Evolutionary conservation across 2,113 vertebrate species (phyloP), one percentile per base, ranked within the genome.

Genomic region (Aphyosemion australe): DNA sequence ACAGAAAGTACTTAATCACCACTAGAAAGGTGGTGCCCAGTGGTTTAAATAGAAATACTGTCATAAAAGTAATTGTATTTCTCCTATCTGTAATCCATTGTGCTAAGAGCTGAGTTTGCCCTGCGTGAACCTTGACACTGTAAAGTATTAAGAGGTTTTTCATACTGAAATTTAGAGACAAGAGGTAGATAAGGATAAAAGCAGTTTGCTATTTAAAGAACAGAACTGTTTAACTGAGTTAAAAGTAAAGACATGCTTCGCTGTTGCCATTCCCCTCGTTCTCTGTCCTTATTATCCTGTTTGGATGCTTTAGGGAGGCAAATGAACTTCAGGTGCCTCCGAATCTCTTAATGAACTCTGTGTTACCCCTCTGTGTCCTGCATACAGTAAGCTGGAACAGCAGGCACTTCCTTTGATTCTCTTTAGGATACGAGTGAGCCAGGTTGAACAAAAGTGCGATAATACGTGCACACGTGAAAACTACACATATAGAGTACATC

Each of bases 261-360:
- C 49, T 54, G 43, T 72, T 81, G 64, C 61, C 61, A 54, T 72
- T 64, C 69, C 61, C 72, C 59, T 79, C 57, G 39, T 61, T 50
- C 62, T 48, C 61, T 77, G 67, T 74, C 67, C 73, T 76, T 79
- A 74, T 88, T 87, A 87, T 81, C 75, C 80, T 83, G 80, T 87
- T 82, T 83, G 84, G 87, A 86, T 80, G 87, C 88, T 85, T 84
- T 50, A 85, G 87, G 79, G 87, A 88, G 82, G 89, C 86, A 88
- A 88, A 85, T 86, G 84, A 88, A 88, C 87, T 89, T 90, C 77
- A 87, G 86, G 83, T 90, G 81, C 79, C 87, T 91, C 78, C 73
- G 82, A 92, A 91, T 88, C 87, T 72, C 69, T 50, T 70, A 81
- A 80, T 93, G 90, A 92, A 92, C 92, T 91, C 81, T 79, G 42